phyloP scores from a whole-genome alignment of 2,888 invertebrate genomes.

The Epistrophe eligans region DNA sequence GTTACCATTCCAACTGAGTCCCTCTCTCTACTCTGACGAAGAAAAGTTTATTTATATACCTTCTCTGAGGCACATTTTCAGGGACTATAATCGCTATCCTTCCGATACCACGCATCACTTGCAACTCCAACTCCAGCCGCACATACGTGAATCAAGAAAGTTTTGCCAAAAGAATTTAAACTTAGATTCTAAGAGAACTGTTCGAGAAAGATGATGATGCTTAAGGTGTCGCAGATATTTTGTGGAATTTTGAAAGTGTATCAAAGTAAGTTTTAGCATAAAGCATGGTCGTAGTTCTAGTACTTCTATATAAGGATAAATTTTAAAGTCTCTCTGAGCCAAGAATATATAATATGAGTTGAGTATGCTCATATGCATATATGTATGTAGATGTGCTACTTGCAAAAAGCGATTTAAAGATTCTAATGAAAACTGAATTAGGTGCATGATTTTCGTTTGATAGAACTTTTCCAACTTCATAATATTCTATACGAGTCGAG shows the following conservation, averaged over 20 bases:
- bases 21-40: neutral
- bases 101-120: conserved; percentile 38
- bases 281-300: neutral
- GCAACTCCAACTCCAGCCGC: neutral
- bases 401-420: conserved; percentile 51
- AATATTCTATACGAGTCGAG: neutral
- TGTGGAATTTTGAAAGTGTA: conserved; percentile 65
- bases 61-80: conserved; percentile 56
- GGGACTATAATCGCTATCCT: conserved; percentile 68
- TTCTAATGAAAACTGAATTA: conserved; percentile 73
- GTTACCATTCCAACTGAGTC: conserved; percentile 45
- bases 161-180: conserved; percentile 64
- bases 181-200: conserved; percentile 33
- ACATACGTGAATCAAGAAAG: conserved; percentile 58
- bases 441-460: conserved; percentile 66
- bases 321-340: conserved; percentile 18
- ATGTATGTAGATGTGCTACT: neutral
- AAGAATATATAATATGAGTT: neutral
- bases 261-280: conserved; percentile 63
- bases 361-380: too few species aligned
- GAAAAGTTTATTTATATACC: conserved; percentile 33
- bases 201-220: conserved; percentile 41
- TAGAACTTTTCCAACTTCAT: conserved; percentile 42
- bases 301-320: neutral
- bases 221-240: conserved; percentile 71